phyloP scores from a whole-genome alignment of 2,113 vertebrate genomes.

The Chaetodon trifascialis region DNA sequence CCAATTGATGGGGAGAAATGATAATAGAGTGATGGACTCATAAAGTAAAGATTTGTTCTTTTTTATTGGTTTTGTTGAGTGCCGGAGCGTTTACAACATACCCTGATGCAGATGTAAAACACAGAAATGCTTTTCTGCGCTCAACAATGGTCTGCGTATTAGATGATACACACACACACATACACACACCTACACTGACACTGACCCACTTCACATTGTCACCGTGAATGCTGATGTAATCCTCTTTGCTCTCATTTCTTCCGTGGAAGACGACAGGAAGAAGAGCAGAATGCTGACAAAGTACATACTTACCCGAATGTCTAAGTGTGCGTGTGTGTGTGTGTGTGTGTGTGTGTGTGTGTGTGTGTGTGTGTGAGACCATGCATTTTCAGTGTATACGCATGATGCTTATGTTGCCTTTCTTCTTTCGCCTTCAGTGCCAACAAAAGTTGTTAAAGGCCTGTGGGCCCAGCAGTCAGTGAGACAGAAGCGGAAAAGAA shows the following conservation, averaged over 20 bases:
- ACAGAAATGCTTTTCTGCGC: not conserved
- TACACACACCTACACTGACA: not conserved
- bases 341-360: not conserved
- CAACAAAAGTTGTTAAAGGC: constrained; percentile 25
- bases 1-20: not conserved
- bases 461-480: constrained; percentile 50
- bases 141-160: no score
- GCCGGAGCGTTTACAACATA: not conserved
- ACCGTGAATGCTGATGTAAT: not conserved
- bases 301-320: not conserved
- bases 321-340: not conserved
- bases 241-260: constrained; percentile 20
- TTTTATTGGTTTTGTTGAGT: not conserved
- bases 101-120: no score
- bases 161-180: no score
- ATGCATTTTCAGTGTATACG: not conserved
- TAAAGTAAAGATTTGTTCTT: no score
- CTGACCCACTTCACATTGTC: not conserved
- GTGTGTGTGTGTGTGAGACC: not conserved
- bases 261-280: constrained; percentile 59
- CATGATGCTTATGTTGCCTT: constrained; percentile 1
- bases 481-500: not conserved
- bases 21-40: not conserved
- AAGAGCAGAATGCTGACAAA: constrained; percentile 58
- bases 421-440: not conserved